phyloP scores from a whole-genome alignment of 2,113 vertebrate genomes.

The Labeo rohita region DNA sequence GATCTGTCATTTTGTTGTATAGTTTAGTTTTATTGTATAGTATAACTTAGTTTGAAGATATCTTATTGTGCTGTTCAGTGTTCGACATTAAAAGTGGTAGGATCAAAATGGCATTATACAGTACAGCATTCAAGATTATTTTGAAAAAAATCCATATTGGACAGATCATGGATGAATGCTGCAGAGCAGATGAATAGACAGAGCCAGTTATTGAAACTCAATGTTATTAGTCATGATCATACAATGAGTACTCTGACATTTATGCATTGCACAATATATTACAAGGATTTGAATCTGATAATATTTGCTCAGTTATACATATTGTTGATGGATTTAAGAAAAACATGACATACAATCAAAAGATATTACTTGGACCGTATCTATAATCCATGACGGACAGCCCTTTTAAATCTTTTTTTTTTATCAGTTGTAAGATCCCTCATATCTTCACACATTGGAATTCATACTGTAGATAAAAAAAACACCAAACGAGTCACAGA shows the following conservation, averaged over 20 bases:
- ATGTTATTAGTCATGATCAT: slow-evolving; percentile 44
- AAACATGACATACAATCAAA: slow-evolving; percentile 14
- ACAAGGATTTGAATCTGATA: slow-evolving; percentile 43
- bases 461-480: slow-evolving; percentile 28
- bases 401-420: slow-evolving; percentile 32
- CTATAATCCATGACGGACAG: slow-evolving; percentile 21
- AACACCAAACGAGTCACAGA: slow-evolving; percentile 58
- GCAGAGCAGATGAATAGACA: slow-evolving; percentile 18
- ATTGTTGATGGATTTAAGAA: slow-evolving; percentile 49
- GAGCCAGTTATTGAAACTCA: slow-evolving; percentile 16
- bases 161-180: slow-evolving; percentile 36
- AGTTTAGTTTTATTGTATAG: not conserved
- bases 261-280: slow-evolving; percentile 36
- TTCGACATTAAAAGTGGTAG: not conserved
- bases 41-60: not conserved
- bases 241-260: slow-evolving; percentile 41
- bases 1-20: not conserved
- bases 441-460: slow-evolving; percentile 29
- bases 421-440: slow-evolving; percentile 41
- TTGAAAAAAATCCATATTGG: not conserved
- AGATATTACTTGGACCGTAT: not conserved
- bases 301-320: slow-evolving; percentile 29
- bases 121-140: not conserved
- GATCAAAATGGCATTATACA: slow-evolving; percentile 8
- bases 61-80: not conserved